Evolutionary conservation across 1,140 invertebrate genomes (phyloP).

Genomic region (Trachymyrmex septentrionalis): DNA sequence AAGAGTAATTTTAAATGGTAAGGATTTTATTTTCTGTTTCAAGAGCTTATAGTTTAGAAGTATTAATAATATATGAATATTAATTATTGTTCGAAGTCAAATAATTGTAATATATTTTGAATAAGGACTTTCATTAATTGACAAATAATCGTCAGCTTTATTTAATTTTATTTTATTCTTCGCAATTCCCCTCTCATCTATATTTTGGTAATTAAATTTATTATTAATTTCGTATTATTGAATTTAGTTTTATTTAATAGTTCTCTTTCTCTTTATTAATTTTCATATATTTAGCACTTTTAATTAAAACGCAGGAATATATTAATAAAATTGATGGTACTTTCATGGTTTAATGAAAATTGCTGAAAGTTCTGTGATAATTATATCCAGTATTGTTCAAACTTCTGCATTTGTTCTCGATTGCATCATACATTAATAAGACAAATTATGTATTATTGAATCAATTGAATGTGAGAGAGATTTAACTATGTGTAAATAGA

Average conservation of each 20-base stretch:
- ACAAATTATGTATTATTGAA: neutral
- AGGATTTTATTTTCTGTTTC: too few relatives aligned
- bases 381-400: constrained; percentile 13
- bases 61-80: too few relatives aligned
- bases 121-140: too few relatives aligned
- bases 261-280: neutral
- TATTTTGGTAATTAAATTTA: too few relatives aligned
- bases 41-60: too few relatives aligned
- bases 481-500: neutral
- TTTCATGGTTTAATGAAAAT: neutral
- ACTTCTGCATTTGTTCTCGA: neutral
- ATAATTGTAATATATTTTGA: too few relatives aligned
- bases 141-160: too few relatives aligned
- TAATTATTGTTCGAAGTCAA: too few relatives aligned
- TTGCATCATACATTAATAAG: neutral
- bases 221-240: too few relatives aligned
- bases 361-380: constrained; percentile 5
- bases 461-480: constrained; percentile 9
- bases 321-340: neutral
- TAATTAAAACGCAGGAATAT: neutral
- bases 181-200: too few relatives aligned
- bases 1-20: too few relatives aligned
- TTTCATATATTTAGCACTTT: neutral
- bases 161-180: too few relatives aligned
- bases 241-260: neutral